These are phyloP conservation scores for Sinopyrophorus schimmeli DNA, from an alignment of 2,888 invertebrate genomes.

Conservation along the genomic window DNA sequence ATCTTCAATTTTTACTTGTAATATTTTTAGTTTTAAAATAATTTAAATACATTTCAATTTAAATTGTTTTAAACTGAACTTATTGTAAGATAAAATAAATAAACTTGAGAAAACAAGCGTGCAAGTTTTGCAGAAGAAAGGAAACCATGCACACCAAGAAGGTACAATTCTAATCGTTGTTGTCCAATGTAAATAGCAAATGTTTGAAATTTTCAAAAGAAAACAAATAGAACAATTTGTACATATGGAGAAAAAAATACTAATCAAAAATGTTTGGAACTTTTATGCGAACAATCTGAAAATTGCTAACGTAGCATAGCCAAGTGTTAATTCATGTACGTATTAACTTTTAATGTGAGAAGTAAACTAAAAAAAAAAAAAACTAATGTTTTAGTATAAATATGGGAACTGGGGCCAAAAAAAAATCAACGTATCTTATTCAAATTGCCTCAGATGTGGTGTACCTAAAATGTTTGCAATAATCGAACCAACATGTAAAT, in stretches of 20 bases:
- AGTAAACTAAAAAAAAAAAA: no score
- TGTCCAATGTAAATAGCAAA: constrained; percentile 33
- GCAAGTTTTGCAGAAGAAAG: constrained; percentile 35
- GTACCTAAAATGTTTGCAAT: constrained; percentile 28
- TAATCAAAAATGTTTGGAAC: constrained; percentile 41
- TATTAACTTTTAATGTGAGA: constrained; percentile 34
- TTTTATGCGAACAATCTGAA: constrained; percentile 29
- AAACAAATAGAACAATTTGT: constrained; percentile 45
- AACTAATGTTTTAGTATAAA: constrained; percentile 32
- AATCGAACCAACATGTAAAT: constrained; percentile 7
- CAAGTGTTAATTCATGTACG: constrained; percentile 31
- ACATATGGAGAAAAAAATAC: constrained; percentile 39
- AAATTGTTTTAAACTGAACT: no score
- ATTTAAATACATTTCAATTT: no score
- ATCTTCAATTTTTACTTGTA: background rate
- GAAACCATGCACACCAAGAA: constrained; percentile 31
- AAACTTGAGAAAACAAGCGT: constrained; percentile 20
- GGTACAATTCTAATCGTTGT: constrained; percentile 35
- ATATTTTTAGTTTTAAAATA: no score
- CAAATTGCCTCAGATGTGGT: constrained; percentile 49
- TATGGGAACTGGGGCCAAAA: constrained; percentile 53
- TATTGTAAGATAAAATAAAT: no score
- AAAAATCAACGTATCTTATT: constrained; percentile 52
- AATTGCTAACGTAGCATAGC: constrained; percentile 29
- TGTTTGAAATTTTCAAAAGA: constrained; percentile 11